phyloP scores from a whole-genome alignment of 2,797 vertebrate genomes.

The Mareca strepera region DNA sequence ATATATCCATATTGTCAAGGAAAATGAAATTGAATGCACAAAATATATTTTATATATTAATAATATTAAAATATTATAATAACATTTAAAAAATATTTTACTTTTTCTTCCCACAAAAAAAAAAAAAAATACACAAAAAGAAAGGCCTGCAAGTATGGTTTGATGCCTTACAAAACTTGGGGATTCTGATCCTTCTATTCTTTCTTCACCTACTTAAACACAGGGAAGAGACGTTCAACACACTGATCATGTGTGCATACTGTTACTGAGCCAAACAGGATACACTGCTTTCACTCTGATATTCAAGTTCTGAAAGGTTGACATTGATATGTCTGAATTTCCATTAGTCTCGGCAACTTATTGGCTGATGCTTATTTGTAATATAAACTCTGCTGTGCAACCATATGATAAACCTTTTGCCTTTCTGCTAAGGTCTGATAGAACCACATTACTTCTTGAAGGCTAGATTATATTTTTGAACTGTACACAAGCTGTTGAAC shows the following conservation, averaged over 20 bases:
- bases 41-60: neutral
- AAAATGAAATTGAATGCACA: neutral
- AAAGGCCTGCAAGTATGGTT: neutral
- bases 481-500: neutral
- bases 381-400: slow-evolving; percentile 5
- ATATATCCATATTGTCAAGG: neutral
- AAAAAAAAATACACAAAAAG: neutral
- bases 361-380: neutral
- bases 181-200: neutral
- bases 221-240: slow-evolving; percentile 13
- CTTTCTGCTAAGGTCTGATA: neutral
- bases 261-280: neutral
- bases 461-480: neutral
- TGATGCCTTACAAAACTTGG: neutral
- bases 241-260: neutral
- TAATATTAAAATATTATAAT: too few relatives aligned
- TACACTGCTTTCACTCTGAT: neutral
- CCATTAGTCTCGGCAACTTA: neutral
- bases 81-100: too few relatives aligned
- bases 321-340: slow-evolving; percentile 45
- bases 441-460: neutral
- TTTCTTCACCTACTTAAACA: slow-evolving; percentile 9
- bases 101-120: too few relatives aligned
- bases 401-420: slow-evolving; percentile 10
- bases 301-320: slow-evolving; percentile 9